Conservation (phyloP, 2,888 invertebrate species). For the Lycophotia porphyrea region DNA sequence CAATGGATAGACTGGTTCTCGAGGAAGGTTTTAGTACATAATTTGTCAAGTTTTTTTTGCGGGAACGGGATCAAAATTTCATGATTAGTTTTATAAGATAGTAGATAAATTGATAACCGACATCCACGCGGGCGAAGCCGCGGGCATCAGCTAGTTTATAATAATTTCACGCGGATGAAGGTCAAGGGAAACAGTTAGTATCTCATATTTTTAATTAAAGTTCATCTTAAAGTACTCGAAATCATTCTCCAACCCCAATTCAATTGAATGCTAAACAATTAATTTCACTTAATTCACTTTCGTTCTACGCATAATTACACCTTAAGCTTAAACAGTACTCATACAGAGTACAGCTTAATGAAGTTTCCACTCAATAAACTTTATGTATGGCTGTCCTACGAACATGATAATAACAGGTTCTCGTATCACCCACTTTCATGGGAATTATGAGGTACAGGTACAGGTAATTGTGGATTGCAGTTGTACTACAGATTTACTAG, state of each 20-base stretch:
- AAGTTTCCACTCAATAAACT: slow-evolving; percentile 59
- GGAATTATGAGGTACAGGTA: slow-evolving; percentile 59
- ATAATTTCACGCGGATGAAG: too few relatives aligned
- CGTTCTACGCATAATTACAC: slow-evolving; percentile 40
- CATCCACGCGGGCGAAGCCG: too few relatives aligned
- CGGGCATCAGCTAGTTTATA: too few relatives aligned
- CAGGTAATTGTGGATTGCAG: slow-evolving; percentile 18
- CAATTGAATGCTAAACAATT: neutral
- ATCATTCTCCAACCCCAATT: neutral
- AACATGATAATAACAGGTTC: slow-evolving; percentile 33
- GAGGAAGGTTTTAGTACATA: too few relatives aligned
- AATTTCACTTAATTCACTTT: slow-evolving; percentile 25
- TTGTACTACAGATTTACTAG: neutral
- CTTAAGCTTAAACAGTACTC: slow-evolving; percentile 29
- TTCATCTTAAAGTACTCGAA: neutral
- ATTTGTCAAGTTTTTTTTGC: too few relatives aligned
- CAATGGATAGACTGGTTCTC: too few relatives aligned
- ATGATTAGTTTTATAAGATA: too few relatives aligned
- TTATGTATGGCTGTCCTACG: slow-evolving; percentile 29
- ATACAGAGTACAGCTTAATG: slow-evolving; percentile 41
- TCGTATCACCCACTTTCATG: slow-evolving; percentile 55
- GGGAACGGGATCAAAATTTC: too few relatives aligned
- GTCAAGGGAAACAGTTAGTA: too few relatives aligned
- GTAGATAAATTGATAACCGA: too few relatives aligned
- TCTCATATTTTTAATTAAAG: neutral